phyloP scores from a whole-genome alignment of 2,113 vertebrate genomes.

The Neomonachus schauinslandi region DNA sequence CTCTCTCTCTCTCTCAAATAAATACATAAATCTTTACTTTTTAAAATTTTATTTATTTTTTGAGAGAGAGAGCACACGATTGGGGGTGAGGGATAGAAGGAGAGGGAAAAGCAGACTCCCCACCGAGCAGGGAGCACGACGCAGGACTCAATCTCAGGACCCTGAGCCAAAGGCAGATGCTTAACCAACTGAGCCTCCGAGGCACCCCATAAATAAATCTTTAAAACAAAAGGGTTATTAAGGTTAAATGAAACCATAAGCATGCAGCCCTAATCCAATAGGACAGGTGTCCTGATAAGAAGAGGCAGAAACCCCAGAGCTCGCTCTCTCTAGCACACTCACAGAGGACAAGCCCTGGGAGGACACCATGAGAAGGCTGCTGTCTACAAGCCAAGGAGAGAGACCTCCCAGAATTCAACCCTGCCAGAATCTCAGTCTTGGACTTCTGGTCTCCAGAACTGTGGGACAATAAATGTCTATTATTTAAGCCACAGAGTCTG shows the following conservation, averaged over 20 bases:
- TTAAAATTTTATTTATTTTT: background rate
- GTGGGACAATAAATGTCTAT: background rate
- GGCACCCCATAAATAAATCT: background rate
- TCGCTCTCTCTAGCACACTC: no score
- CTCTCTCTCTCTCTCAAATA: background rate
- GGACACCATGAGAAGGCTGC: rapidly evolving
- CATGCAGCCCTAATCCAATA: background rate
- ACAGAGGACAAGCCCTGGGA: background rate
- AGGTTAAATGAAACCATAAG: background rate
- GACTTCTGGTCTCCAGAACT: background rate
- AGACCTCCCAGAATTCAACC: background rate
- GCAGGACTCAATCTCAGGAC: background rate
- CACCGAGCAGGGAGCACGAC: background rate
- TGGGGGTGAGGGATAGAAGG: no score
- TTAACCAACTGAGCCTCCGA: background rate
- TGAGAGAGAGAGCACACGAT: no score
- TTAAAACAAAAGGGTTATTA: background rate
- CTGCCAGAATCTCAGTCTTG: background rate
- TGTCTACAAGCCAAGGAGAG: background rate
- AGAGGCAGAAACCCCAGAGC: background rate
- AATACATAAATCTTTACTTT: background rate
- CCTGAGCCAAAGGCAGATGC: background rate
- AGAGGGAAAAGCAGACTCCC: background rate
- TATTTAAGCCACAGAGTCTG: background rate
- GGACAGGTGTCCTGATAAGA: background rate